Percentiles rank a stretch among this genome's conserved stretches.
phyloP scores from a whole-genome alignment of 2,113 vertebrate species.

The Seriola quinqueradiata region DNA sequence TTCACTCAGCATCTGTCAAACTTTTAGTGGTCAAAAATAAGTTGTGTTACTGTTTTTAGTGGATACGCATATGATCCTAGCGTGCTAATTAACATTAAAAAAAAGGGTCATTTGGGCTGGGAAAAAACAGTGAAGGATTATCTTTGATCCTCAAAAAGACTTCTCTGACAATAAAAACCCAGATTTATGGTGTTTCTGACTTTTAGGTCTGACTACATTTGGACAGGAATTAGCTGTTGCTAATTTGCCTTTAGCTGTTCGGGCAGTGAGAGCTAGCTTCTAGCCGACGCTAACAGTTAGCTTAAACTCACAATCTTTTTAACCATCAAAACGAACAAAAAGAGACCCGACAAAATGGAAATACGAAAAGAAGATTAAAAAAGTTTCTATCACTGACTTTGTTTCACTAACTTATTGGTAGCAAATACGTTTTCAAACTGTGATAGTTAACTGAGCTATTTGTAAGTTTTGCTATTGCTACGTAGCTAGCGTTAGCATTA shows the following conservation, averaged over 20 bases:
- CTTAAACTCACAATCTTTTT: neutral
- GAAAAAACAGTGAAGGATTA: neutral
- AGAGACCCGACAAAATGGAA: neutral
- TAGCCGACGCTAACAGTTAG: neutral
- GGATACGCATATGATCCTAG: neutral
- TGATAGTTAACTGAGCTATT: neutral
- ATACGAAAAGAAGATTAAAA: neutral
- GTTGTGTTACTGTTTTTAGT: neutral
- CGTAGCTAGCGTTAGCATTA: too few species aligned
- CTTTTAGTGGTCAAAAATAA: neutral
- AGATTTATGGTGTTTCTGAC: slow-evolving; percentile 8
- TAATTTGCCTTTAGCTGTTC: slow-evolving; percentile 43
- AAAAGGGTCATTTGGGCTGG: neutral
- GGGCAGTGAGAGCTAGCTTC: slow-evolving; percentile 2
- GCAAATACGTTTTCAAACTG: slow-evolving; percentile 1
- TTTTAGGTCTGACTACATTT: neutral
- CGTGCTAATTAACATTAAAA: slow-evolving; percentile 8
- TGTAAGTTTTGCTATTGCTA: too few species aligned
- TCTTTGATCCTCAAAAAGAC: neutral
- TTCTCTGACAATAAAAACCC: too few species aligned
- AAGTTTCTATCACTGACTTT: neutral
- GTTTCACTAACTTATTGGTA: neutral
- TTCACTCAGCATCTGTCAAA: slow-evolving; percentile 2
- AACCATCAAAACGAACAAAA: neutral
- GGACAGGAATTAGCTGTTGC: slow-evolving; percentile 47